Evolutionary conservation across 2,797 vertebrate genomes (phyloP), one percentile per base, ranked within the genome.

Genomic region (Mormyrops boulengeri): DNA sequence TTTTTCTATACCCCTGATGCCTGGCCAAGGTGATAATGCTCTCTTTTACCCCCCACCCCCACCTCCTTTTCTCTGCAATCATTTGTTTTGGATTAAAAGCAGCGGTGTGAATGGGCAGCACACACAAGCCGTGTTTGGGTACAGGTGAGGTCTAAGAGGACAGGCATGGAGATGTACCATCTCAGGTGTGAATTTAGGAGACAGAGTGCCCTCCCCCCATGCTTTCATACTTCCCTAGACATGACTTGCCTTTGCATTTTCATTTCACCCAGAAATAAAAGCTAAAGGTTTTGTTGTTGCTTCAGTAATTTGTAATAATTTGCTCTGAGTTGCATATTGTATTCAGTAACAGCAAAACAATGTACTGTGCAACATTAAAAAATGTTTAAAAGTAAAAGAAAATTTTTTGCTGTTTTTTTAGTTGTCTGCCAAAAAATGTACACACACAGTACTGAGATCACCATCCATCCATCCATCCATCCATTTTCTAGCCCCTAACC

Each of bases 61-160:
- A 66, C 82, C 57, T n/a, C 80, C 30, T 87, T 60, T 85, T 93
- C 92, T 91, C 91, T 88, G 93, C 94, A 94, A 96, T 97, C 96
- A 97, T 97, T 97, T 97, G 95, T 97, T 97, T 97, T 95, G 95
- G 96, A 97, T 97, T 97, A 97, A 96, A 97, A 96, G 95, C 92
- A 93, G 93, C 92, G 94, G 94, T 93, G 52, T 94, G 93, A 92
- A 91, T 92, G 90, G 1, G 92, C 90, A 88, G 92, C 90, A 19
- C 53, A 44, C 55, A 1, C 6, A 85, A 89, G 90, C 82, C 62
- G 92, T 89, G 89, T 92, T 90, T 93, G 92, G 82, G 82, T 89
- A 89, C 90, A 92, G 92, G 89, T 77, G 50, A 91, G 90, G 90
- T 85, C 89, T 30, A 53, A 57, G 91, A 91, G 92, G 94, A 93